phyloP scores from a whole-genome alignment of 2,888 invertebrate species.

The Cheilosia scutellata region DNA sequence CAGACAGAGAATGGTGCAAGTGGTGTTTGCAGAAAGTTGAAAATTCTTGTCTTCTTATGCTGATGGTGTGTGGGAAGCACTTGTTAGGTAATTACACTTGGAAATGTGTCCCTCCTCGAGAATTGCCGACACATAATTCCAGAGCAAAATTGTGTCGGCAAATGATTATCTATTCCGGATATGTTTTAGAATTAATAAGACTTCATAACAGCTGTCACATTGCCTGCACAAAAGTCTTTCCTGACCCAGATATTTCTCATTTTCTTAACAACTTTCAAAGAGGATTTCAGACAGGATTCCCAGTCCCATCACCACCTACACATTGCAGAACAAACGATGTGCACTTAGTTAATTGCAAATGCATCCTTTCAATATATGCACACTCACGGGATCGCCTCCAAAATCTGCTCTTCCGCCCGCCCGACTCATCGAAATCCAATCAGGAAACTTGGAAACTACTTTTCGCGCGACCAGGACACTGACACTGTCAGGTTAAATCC shows the following conservation, averaged over 20 bases:
- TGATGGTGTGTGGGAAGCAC: background rate
- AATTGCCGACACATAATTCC: background rate
- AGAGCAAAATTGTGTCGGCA: no score
- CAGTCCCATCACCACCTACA: background rate
- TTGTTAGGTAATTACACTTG: conserved; percentile 33
- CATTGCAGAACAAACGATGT: background rate
- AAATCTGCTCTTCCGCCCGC: background rate
- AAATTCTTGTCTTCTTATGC: conserved; percentile 12
- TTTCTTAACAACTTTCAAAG: no score
- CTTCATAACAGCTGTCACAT: no score
- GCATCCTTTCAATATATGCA: background rate
- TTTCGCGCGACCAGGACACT: conserved; percentile 9
- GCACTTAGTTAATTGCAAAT: conserved; percentile 10
- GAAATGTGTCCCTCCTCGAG: background rate
- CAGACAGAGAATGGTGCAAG: background rate
- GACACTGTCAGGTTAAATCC: conserved; percentile 22
- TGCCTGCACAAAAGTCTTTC: background rate
- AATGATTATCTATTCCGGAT: no score
- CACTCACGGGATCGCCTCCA: background rate
- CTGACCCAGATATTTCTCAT: background rate
- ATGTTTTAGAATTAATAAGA: background rate
- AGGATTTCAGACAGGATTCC: no score
- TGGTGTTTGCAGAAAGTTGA: background rate
- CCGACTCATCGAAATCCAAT: conserved; percentile 29
- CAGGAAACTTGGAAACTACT: conserved; percentile 28